phyloP scores from a whole-genome alignment of 1,140 invertebrate genomes.

The Lethrus apterus region DNA sequence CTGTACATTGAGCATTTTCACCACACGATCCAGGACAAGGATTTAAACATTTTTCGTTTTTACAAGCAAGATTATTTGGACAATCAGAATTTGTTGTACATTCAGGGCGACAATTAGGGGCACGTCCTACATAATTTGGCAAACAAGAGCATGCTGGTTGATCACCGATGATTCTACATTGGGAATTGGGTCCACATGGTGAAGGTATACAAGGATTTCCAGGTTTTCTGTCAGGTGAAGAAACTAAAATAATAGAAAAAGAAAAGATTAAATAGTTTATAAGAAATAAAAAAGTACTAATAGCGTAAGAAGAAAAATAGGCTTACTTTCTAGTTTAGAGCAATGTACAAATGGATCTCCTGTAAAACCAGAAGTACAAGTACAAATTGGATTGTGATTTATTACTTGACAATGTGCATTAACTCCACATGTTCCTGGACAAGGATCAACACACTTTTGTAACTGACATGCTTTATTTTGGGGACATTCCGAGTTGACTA shows the following conservation, averaged over 20 bases:
- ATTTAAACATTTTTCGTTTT: slow-evolving; percentile 70
- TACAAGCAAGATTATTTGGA: slow-evolving; percentile 62
- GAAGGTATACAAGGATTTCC: slow-evolving; percentile 63
- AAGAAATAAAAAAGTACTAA: too few relatives aligned
- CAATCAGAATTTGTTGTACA: slow-evolving; percentile 71
- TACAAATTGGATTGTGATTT: slow-evolving; percentile 78
- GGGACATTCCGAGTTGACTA: slow-evolving; percentile 74
- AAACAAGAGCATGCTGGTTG: slow-evolving; percentile 70
- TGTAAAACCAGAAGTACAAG: slow-evolving; percentile 60
- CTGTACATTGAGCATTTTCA: slow-evolving; percentile 60
- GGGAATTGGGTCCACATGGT: slow-evolving; percentile 71
- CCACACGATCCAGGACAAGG: slow-evolving; percentile 75
- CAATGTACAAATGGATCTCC: slow-evolving; percentile 74
- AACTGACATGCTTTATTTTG: slow-evolving; percentile 74
- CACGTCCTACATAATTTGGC: slow-evolving; percentile 63
- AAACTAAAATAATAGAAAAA: slow-evolving; percentile 29
- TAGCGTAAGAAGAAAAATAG: slow-evolving; percentile 12
- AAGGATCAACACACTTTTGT: slow-evolving; percentile 77
- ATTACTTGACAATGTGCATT: slow-evolving; percentile 76
- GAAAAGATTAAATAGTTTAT: slow-evolving; percentile 3
- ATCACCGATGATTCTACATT: slow-evolving; percentile 61
- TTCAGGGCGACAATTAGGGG: slow-evolving; percentile 73
- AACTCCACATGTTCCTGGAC: slow-evolving; percentile 68
- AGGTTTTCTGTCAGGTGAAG: slow-evolving; percentile 29
- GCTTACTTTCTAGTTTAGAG: slow-evolving; percentile 52